Evolutionary conservation across 2,113 vertebrate species (phyloP).

Genomic region (Dissostichus mawsoni): DNA sequence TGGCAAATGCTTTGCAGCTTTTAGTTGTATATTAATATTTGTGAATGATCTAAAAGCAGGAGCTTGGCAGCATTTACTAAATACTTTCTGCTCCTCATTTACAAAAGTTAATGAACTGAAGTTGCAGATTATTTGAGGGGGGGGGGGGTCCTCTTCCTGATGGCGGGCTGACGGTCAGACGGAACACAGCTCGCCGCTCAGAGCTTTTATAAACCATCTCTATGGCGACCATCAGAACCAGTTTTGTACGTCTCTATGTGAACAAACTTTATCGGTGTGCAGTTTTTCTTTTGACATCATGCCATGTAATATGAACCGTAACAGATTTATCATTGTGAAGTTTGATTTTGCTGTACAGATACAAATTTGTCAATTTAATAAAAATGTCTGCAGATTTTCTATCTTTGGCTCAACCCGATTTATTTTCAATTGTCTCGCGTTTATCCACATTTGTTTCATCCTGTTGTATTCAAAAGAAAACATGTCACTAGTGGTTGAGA

Average conservation of each 20-base stretch:
- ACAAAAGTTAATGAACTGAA: background rate
- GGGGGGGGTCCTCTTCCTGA: background rate
- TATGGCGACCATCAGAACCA: background rate
- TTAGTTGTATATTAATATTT: conserved; percentile 16
- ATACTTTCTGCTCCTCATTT: conserved; percentile 6
- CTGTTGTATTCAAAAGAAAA: background rate
- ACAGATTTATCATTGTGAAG: conserved; percentile 88
- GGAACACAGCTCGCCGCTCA: background rate
- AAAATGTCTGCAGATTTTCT: conserved; percentile 93
- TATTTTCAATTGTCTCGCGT: background rate
- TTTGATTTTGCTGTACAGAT: conserved; percentile 94
- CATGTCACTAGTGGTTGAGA: too few relatives aligned
- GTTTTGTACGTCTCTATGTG: conserved; percentile 64
- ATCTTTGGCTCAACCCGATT: conserved; percentile 41
- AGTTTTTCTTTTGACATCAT: conserved; percentile 79
- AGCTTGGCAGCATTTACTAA: background rate
- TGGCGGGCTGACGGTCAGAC: background rate
- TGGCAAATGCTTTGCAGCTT: conserved; percentile 9
- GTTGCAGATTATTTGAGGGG: background rate
- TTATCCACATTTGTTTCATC: background rate
- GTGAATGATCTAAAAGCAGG: conserved; percentile 1
- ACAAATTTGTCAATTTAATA: conserved; percentile 95
- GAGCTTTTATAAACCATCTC: conserved; percentile 1
- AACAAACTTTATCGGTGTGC: conserved; percentile 81
- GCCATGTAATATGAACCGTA: conserved; percentile 90